Base-by-base conservation (phyloP, 2,888 invertebrate species). In the Holacanthella duospinosa region DNA sequence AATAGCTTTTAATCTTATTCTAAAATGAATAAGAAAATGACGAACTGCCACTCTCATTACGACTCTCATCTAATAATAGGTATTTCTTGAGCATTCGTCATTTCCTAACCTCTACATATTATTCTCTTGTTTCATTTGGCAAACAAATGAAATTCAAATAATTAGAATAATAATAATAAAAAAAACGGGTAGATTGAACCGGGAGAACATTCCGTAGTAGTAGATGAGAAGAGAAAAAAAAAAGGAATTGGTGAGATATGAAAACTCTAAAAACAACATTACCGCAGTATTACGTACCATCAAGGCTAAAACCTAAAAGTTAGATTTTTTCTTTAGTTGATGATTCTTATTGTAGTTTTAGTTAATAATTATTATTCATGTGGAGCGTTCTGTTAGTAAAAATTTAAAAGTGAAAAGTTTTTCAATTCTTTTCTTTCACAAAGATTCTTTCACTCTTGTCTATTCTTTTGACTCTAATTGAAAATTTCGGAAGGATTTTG, bases 391-490 rank as follows among this genome's bases (percentile, higher is more conserved):
- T 16, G 16, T 6, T 6, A 36, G 6, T 36, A 16, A 9, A 9
- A 36, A 9, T 36, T 36, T 36, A 16, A 36, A 36, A 9, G 6
- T 36, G 36, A 36, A 36, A 62, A 58, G 62, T 62, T 48, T 62
- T 62, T 62, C 44, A 57, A 57, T 44, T 53, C 57, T 62, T 62
- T 59, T 62, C 43, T 36, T 64, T n/a, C 44, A 48, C 36, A 29
- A 25, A 36, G 19, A 44, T 57, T 53, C 56, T 62, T 57, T 58
- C 56, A 27, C 26, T 56, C 56, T 57, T 62, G 62, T 57, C 56
- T 57, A 44, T 59, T n/a, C n/a, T n/a, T n/a, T n/a, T n/a, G 65
- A 68, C 64, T 66, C 67, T 68, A 69, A 70, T 70, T 70, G 70
- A 67, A 70, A 70, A 64, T 70, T 71, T 67, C 64, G 16, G 16